Evolutionary conservation across 1,140 invertebrate species (phyloP), one percentile per base, ranked within the genome.

Genomic region (Vanessa atalanta): DNA sequence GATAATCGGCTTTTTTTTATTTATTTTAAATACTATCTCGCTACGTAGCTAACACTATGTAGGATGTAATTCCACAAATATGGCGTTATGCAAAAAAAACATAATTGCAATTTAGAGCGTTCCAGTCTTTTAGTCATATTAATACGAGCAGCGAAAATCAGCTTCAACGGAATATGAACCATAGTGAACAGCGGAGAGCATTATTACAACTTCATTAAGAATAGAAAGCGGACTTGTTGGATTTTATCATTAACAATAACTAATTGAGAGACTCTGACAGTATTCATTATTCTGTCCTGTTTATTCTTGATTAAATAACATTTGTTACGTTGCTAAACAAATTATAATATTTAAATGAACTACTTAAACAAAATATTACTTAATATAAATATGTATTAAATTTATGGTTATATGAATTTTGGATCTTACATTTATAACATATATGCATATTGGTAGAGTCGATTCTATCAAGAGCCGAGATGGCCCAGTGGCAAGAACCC

Each of bases 171-270:
- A 64, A 65, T 48, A 65, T 63, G 57, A 67, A 73, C 72, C 63
- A 64, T 61, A 66, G 55, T 63, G 53, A 50, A 72, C 68, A 73
- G 65, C 72, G 65, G 65, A 73, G 16, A 63, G 47, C 65, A 26
- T 68, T 65, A 68, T 68, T 73, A 68, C 65, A 73, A 73, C 43
- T 68, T 73, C 72, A 73, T 68, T 73, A 68, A 63, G 65, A 67
- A 73, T 68, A 68, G 65, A 68, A 69, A 53, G 72, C 65, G 61
- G 72, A 73, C n/a, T 73, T 73, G 72, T 73, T 73, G 55, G 47
- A 65, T 73, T 73, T 73, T 73, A 73, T 73, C 47, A 60, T 65
- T 73, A 68, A 73, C 57, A 73, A 73, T 73, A 73, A 73, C 72
- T 73, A 72, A 72, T 72, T 72, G 71, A 57, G 71, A 67, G 64